These are phyloP conservation scores for Acleris holmiana DNA, from an alignment of 2,888 invertebrate genomes.

Conservation along the genomic window DNA sequence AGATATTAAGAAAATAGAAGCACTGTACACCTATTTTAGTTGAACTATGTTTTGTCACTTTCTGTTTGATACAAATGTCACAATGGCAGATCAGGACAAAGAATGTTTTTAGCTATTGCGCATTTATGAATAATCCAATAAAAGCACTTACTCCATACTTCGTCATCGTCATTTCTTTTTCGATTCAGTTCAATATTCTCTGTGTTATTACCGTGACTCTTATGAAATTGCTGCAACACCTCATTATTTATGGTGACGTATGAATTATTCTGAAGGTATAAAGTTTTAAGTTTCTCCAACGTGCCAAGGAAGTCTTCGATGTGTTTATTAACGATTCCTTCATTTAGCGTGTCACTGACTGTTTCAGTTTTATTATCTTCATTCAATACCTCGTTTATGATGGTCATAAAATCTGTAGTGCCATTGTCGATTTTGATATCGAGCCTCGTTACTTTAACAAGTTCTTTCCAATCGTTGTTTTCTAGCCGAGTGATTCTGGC, in stretches of 20 bases:
- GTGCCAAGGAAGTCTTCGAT: conserved; percentile 14
- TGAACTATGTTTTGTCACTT: too few relatives aligned
- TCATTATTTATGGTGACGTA: conserved; percentile 45
- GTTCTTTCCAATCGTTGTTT: conserved; percentile 52
- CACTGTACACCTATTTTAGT: too few relatives aligned
- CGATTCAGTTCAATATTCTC: conserved; percentile 28
- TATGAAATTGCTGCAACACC: conserved; percentile 44
- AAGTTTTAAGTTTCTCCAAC: conserved; percentile 3
- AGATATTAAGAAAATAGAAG: too few relatives aligned
- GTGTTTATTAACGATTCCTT: conserved; percentile 21
- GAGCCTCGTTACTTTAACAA: conserved; percentile 52
- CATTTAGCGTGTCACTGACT: conserved; percentile 14
- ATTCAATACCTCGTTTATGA: conserved; percentile 58
- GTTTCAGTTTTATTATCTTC: conserved; percentile 48
- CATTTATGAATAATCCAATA: not conserved
- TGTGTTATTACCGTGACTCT: conserved; percentile 28
- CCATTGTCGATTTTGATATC: conserved; percentile 49
- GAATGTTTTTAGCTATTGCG: too few relatives aligned
- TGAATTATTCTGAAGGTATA: conserved; percentile 5
- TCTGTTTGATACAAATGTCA: too few relatives aligned
- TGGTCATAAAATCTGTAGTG: conserved; percentile 49
- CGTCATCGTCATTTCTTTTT: conserved; percentile 46
- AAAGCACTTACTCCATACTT: conserved; percentile 65
- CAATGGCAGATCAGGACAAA: too few relatives aligned
- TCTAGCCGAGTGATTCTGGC: conserved; percentile 55